Evolutionary conservation across 2,797 vertebrate genomes (phyloP).

Genomic region (Pipistrellus kuhlii): DNA sequence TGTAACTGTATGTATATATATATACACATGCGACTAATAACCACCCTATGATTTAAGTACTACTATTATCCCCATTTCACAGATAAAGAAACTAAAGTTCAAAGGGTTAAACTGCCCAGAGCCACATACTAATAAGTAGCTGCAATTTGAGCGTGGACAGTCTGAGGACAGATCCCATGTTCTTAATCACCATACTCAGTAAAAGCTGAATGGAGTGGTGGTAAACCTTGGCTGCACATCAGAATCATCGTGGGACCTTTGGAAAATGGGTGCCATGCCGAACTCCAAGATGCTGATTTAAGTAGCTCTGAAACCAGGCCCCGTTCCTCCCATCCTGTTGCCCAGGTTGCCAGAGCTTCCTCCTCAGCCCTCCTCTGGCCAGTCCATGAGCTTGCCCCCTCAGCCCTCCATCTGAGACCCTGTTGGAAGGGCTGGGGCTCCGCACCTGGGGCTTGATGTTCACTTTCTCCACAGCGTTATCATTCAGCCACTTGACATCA

Average conservation of each 20-base stretch:
- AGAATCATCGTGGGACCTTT: neutral
- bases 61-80: neutral
- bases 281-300: neutral
- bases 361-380: neutral
- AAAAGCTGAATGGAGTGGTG: neutral
- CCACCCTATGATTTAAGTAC: neutral
- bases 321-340: neutral
- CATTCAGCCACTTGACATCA: conserved; percentile 96
- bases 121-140: neutral
- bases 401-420: neutral
- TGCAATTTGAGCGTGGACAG: neutral
- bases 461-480: conserved; percentile 92
- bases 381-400: neutral
- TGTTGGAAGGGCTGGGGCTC: neutral
- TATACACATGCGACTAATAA: neutral
- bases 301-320: neutral
- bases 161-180: neutral
- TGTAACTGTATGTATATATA: neutral
- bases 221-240: neutral
- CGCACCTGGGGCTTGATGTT: conserved; percentile 97
- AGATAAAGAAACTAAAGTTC: conserved; percentile 25
- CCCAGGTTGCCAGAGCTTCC: neutral
- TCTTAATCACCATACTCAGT: neutral
- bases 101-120: neutral
- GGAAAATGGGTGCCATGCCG: neutral